Evolutionary conservation across 2,888 invertebrate genomes (phyloP), one percentile per base, ranked within the genome.

Genomic region (Lepidocyrtoides sp.): DNA sequence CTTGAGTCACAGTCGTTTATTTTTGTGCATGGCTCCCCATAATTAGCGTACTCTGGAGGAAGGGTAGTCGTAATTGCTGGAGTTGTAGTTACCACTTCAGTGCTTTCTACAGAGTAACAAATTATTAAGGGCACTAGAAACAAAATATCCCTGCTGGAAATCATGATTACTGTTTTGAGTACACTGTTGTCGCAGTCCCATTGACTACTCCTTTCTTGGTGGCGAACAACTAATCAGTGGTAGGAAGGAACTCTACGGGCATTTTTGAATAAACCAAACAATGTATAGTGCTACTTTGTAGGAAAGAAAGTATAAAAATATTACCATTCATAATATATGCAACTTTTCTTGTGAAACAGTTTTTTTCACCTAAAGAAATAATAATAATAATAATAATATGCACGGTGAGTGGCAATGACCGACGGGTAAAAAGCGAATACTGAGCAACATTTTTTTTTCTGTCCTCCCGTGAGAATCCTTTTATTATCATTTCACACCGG

Each of bases 401-500:
- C 17, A 41, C 12, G 51, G 44, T n/a, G n/a, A n/a, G 32, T 88
- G 88, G 69, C 88, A 88, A 88, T 88, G 88, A 88, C 88, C 88
- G 63, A 69, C 82, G 63, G 81, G 69, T 36, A 81, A 29, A 41
- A 83, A 20, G 14, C 2, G 8, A 57, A 81, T 36, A 29, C 29
- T 5, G 23, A 36, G 29, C 17, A 54, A 32, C 54, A 60, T 81
- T 60, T 60, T 81, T 36, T 54, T 26, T n/a, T n/a, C 57, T 26
- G 20, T 85, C 36, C 51, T 72, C 84, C 26, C 88, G 88, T 88
- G 88, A 88, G 88, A 88, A 88, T 81, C 72, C 26, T 48, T 82
- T 66, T 66, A 57, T 88, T 72, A 72, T 69, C 72, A 81, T 82
- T 88, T 88, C 88, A 82, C 88, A 88, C 81, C 88, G 88, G 88